Percentiles rank a stretch among this genome's conserved stretches.
Evolutionary conservation across 2,113 vertebrate species (phyloP).

Genomic region (Malurus elegans): DNA sequence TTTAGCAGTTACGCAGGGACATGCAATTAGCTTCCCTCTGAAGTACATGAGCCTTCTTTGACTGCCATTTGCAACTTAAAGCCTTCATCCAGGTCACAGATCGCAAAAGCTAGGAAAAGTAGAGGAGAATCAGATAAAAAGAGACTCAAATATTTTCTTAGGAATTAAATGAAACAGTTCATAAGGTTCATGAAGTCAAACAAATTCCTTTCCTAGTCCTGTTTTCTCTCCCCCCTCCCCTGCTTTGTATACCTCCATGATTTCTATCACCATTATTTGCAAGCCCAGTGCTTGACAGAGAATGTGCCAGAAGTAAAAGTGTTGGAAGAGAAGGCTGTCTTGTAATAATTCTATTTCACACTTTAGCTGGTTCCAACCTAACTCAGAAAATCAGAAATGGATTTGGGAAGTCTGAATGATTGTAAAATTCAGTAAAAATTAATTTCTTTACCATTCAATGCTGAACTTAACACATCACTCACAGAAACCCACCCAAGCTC

Average conservation of each 20-base stretch:
- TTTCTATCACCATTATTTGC: background rate
- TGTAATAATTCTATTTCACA: background rate
- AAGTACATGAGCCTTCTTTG: background rate
- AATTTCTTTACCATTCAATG: background rate
- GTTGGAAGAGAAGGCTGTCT: background rate
- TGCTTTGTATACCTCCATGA: background rate
- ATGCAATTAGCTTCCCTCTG: background rate
- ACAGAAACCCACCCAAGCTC: conserved; percentile 37
- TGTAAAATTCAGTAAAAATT: conserved; percentile 2
- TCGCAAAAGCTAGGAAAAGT: background rate
- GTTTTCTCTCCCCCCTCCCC: background rate
- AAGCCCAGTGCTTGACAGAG: background rate
- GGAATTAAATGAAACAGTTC: background rate
- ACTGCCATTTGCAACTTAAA: background rate
- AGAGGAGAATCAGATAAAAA: background rate
- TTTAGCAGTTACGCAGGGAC: background rate
- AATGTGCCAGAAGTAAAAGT: background rate
- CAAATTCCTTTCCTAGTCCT: background rate
- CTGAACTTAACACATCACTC: conserved; percentile 18
- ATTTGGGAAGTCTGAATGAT: background rate
- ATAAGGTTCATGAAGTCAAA: background rate
- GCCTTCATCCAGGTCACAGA: background rate
- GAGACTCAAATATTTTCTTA: background rate
- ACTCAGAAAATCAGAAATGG: background rate
- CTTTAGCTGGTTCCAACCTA: background rate